Evolutionary conservation across 2,888 invertebrate genomes (phyloP).

Genomic region (Heliconius erato): DNA sequence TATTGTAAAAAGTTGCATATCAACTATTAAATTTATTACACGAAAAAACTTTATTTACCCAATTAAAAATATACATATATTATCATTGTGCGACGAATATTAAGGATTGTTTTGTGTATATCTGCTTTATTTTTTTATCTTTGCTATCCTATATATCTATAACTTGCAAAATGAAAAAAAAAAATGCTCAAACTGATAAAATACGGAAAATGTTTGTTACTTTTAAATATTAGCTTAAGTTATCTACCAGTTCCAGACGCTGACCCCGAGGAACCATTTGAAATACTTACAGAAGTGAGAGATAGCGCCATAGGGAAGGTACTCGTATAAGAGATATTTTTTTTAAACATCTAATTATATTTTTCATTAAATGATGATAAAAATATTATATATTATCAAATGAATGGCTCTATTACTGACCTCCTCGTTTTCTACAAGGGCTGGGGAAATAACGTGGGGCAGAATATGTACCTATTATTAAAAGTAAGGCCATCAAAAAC

Average conservation of each 20-base stretch:
- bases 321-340: slow-evolving; percentile 20
- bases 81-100: neutral
- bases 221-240: neutral
- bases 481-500: too few species aligned
- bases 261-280: slow-evolving; percentile 73
- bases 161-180: too few species aligned
- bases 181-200: too few species aligned
- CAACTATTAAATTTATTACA: neutral
- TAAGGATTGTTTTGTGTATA: neutral
- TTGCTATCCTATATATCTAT: too few species aligned
- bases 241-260: slow-evolving; percentile 71
- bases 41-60: neutral
- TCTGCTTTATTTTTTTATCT: too few species aligned
- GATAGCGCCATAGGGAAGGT: slow-evolving; percentile 78
- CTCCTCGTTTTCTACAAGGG: too few species aligned
- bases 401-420: too few species aligned
- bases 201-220: neutral
- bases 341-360: neutral
- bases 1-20: neutral
- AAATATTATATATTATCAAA: neutral
- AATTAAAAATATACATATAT: neutral
- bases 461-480: too few species aligned
- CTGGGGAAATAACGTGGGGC: too few species aligned
- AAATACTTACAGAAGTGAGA: slow-evolving; percentile 74
- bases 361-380: slow-evolving; percentile 3